A percentile compares a stretch with the other conserved stretches of the same genome.
phyloP scores from a whole-genome alignment of 2,797 vertebrate genomes.

The Bradypodion pumilum region DNA sequence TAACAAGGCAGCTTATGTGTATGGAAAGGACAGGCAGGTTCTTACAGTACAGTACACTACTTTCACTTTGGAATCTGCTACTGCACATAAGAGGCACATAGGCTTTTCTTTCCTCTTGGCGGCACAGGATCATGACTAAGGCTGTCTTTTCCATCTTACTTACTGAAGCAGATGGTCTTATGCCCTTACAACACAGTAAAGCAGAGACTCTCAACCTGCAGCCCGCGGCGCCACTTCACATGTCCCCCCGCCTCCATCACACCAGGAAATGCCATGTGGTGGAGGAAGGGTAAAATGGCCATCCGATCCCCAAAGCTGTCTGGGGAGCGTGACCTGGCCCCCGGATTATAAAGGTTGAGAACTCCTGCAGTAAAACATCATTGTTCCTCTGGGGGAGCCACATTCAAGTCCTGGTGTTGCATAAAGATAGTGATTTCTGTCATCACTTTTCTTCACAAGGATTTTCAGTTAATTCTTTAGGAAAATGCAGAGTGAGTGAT shows the following conservation, averaged over 20 bases:
- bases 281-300: no score
- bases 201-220: no score
- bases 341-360: no score
- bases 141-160: background rate
- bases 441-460: background rate
- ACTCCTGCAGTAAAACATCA: no score
- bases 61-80: background rate
- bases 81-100: background rate
- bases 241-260: no score
- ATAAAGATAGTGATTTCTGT: background rate
- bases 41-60: constrained; percentile 36
- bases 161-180: background rate
- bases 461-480: background rate
- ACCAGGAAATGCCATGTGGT: no score
- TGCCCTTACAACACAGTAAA: background rate
- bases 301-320: no score
- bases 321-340: no score
- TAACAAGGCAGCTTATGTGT: background rate
- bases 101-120: no score
- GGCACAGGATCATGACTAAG: background rate
- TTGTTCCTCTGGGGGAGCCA: background rate
- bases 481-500: background rate
- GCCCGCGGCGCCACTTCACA: no score
- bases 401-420: background rate
- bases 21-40: background rate